Evolutionary conservation across 2,797 vertebrate species (phyloP).

Genomic region (Macropodus opercularis): DNA sequence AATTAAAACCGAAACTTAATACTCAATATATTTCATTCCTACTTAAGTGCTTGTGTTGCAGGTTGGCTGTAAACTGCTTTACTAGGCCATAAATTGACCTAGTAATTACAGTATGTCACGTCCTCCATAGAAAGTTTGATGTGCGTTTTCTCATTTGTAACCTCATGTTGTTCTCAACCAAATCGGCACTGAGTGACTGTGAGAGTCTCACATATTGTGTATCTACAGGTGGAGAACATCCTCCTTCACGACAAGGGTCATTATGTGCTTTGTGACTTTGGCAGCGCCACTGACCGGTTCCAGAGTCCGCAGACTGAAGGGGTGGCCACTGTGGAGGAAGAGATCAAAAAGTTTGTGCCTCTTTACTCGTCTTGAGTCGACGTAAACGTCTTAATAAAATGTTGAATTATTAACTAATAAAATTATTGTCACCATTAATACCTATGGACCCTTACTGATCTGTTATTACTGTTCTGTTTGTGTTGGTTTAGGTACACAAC

Average conservation of each 20-base stretch:
- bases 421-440: background rate
- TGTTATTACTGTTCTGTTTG: background rate
- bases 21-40: too few relatives aligned
- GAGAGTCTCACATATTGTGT: conserved; percentile 9
- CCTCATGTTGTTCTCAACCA: too few relatives aligned
- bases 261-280: conserved; percentile 98
- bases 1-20: too few relatives aligned
- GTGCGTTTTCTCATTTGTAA: too few relatives aligned
- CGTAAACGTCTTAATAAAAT: background rate
- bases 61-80: too few relatives aligned
- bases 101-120: too few relatives aligned
- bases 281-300: conserved; percentile 95
- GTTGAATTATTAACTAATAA: background rate
- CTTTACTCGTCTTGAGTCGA: too few relatives aligned
- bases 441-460: too few relatives aligned
- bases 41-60: too few relatives aligned
- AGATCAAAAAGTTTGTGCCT: conserved; percentile 94
- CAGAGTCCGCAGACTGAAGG: conserved; percentile 96
- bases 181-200: background rate
- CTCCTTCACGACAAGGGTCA: conserved; percentile 96
- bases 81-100: too few relatives aligned
- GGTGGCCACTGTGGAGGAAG: conserved; percentile 92
- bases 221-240: conserved; percentile 94
- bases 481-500: conserved; percentile 91
- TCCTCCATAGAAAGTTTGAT: too few relatives aligned